A percentile compares a stretch with the other conserved stretches of the same genome.
Evolutionary conservation across 2,113 vertebrate genomes (phyloP).

Genomic region (Chaetura pelagica): DNA sequence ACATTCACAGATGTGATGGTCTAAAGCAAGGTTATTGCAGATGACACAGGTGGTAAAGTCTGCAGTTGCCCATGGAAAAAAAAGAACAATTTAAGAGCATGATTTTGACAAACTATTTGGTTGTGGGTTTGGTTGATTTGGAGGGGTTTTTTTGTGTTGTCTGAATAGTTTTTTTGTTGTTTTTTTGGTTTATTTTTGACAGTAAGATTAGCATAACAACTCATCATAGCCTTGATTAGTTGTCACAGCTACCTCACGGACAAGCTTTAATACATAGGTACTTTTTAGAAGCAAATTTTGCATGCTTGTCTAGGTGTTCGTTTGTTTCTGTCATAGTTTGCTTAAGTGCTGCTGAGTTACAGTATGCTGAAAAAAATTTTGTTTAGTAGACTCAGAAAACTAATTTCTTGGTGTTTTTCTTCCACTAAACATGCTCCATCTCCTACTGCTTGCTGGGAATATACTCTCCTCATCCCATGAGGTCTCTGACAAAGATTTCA

Average conservation of each 20-base stretch:
- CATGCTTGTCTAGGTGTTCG: background rate
- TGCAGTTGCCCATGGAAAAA: background rate
- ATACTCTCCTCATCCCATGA: background rate
- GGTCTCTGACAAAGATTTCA: background rate
- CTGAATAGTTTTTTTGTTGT: background rate
- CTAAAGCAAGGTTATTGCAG: background rate
- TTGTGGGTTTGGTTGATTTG: background rate
- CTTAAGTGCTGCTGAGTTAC: background rate
- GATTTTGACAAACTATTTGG: background rate
- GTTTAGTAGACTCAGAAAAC: background rate
- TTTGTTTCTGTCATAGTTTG: background rate
- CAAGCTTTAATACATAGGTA: background rate
- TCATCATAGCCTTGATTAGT: background rate
- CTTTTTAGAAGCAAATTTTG: constrained; percentile 36
- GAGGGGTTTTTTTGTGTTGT: rapidly evolving
- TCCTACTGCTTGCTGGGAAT: background rate
- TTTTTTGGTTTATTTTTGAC: background rate
- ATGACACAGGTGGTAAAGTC: background rate
- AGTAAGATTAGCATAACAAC: constrained; percentile 5
- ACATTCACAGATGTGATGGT: background rate
- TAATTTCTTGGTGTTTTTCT: background rate
- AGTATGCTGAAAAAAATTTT: background rate
- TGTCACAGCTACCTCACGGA: constrained; percentile 29
- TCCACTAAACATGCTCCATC: background rate
- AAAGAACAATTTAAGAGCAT: background rate